phyloP scores from a whole-genome alignment of 2,888 invertebrate species.

The Cremastinae sp. region DNA sequence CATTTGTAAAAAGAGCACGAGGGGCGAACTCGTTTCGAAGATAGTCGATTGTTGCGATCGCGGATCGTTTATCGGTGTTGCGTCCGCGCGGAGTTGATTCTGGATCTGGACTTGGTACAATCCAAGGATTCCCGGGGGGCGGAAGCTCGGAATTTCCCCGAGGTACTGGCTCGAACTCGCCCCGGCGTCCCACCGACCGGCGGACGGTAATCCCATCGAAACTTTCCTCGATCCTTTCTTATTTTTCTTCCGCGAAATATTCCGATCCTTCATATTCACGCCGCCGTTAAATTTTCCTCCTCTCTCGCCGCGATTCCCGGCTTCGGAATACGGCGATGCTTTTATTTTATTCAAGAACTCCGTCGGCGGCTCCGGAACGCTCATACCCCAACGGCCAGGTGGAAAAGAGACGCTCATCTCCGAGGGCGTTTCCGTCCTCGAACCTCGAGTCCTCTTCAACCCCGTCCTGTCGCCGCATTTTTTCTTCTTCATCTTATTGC shows the following conservation, averaged over 20 bases:
- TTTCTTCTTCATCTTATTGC: no score
- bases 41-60: slow-evolving; percentile 12
- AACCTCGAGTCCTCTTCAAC: no score
- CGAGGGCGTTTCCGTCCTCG: not conserved
- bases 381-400: slow-evolving; percentile 47
- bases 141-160: slow-evolving; percentile 46
- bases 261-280: slow-evolving; percentile 11
- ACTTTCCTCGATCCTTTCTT: slow-evolving; percentile 34
- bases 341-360: slow-evolving; percentile 43
- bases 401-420: not conserved
- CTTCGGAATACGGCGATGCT: slow-evolving; percentile 17
- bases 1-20: slow-evolving; percentile 10
- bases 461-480: no score
- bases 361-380: slow-evolving; percentile 39
- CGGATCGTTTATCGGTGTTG: slow-evolving; percentile 31
- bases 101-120: slow-evolving; percentile 24
- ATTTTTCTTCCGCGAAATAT: slow-evolving; percentile 24
- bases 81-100: slow-evolving; percentile 2
- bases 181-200: slow-evolving; percentile 58
- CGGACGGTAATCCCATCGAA: slow-evolving; percentile 48
- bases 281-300: slow-evolving; percentile 36
- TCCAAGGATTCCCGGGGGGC: slow-evolving; percentile 11
- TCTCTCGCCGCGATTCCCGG: slow-evolving; percentile 24
- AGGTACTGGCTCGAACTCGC: slow-evolving; percentile 59
- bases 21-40: not conserved